These are phyloP conservation scores for Callionymus lyra DNA, from an alignment of 2,113 vertebrate genomes.

Conservation along the genomic window DNA sequence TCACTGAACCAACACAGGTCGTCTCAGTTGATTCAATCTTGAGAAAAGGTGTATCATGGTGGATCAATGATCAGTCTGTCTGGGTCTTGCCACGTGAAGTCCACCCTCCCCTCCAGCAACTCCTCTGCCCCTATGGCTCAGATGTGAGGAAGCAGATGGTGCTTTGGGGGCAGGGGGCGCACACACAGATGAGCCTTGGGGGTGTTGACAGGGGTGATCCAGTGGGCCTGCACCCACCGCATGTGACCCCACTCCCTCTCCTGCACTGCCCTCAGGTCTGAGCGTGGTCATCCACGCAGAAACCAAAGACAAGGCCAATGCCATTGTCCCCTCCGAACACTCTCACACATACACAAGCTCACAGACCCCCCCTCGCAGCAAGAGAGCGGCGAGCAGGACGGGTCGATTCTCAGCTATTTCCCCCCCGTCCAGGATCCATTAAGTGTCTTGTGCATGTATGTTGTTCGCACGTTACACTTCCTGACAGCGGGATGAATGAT, in stretches of 20 bases:
- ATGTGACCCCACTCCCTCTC: constrained; percentile 55
- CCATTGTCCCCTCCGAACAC: constrained; percentile 25
- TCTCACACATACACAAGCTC: constrained; percentile 6
- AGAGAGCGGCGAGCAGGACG: constrained; percentile 8
- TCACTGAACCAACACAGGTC: no score
- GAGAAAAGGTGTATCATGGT: no score
- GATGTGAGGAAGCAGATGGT: constrained; percentile 61
- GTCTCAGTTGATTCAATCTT: no score
- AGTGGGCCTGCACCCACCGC: constrained; percentile 46
- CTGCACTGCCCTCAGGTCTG: constrained; percentile 36
- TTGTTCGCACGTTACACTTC: constrained; percentile 41
- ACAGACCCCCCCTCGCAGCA: constrained; percentile 3
- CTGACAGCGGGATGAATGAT: constrained; percentile 54
- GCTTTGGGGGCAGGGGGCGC: constrained; percentile 14
- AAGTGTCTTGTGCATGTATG: constrained; percentile 44
- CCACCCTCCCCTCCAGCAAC: constrained; percentile 27
- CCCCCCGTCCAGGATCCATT: constrained; percentile 36
- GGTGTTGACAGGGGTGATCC: constrained; percentile 32
- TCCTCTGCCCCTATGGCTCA: constrained; percentile 47
- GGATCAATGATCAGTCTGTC: no score
- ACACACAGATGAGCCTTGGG: constrained; percentile 30
- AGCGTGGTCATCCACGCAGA: constrained; percentile 43
- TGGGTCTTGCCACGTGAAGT: constrained; percentile 36
- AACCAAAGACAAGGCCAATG: constrained; percentile 53
- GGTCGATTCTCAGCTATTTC: constrained; percentile 32